A percentile compares a stretch with the other conserved stretches of the same genome.
Conservation (phyloP, 2,113 vertebrate species). For the Atrichornis clamosus region DNA sequence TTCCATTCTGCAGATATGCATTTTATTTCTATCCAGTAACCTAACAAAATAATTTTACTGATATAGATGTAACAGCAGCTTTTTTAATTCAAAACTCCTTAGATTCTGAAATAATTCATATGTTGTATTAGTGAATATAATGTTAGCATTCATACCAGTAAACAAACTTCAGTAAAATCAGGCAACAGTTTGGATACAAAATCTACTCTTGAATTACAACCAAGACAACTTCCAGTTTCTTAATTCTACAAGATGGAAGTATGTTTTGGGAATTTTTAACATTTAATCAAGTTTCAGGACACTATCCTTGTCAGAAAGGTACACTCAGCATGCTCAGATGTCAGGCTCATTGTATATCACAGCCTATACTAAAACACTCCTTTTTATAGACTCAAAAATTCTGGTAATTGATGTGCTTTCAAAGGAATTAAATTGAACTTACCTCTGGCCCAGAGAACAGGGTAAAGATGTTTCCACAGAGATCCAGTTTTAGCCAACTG, state of each 20-base stretch:
- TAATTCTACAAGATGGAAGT: neutral
- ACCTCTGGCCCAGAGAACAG: constrained; percentile 96
- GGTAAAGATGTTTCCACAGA: constrained; percentile 95
- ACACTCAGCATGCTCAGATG: neutral
- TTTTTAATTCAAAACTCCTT: neutral
- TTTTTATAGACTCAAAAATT: neutral
- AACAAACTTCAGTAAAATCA: neutral
- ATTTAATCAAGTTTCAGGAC: neutral
- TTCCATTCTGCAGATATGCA: neutral
- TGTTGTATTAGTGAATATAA: neutral
- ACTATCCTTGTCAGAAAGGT: neutral
- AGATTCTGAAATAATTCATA: neutral
- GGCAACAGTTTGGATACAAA: neutral
- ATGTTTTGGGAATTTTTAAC: neutral
- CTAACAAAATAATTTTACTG: neutral
- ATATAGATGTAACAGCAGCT: neutral
- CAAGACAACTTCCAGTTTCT: neutral
- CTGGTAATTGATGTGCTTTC: neutral
- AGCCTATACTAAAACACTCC: neutral
- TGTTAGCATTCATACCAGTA: neutral
- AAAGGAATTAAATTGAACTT: constrained; percentile 4
- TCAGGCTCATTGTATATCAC: neutral
- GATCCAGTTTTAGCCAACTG: constrained; percentile 87
- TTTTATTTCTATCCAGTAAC: neutral
- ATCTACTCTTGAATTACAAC: neutral